Conservation (phyloP, 2,113 vertebrate species). For the Nothobranchius furzeri region DNA sequence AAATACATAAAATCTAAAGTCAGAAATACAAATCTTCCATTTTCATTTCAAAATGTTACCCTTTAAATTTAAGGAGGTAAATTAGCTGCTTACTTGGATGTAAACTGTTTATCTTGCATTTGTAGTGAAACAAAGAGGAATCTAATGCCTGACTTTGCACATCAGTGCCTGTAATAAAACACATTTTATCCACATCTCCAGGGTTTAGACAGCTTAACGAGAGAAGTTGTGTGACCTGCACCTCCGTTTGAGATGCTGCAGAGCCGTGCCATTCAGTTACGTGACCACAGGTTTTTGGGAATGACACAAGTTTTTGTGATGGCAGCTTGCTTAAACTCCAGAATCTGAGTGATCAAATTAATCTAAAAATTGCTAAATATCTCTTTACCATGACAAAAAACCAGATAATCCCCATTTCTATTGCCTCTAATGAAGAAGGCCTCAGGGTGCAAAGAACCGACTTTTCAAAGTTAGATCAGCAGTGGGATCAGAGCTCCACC, state of each 20-base stretch:
- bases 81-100: constrained; percentile 42
- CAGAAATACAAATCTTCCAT: background rate
- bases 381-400: no score
- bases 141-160: background rate
- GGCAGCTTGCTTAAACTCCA: no score
- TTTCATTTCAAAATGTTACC: background rate
- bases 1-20: background rate
- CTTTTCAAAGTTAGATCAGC: no score
- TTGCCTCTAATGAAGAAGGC: no score
- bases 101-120: constrained; percentile 8
- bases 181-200: no score
- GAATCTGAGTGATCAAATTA: no score
- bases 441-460: no score
- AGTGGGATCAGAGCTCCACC: no score
- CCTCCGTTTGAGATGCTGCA: background rate
- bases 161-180: background rate
- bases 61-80: constrained; percentile 13
- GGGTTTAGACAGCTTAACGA: background rate
- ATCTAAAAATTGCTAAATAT: no score
- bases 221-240: background rate
- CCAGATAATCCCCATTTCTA: no score
- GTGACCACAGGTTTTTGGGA: no score
- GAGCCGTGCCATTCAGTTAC: background rate
- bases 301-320: no score
- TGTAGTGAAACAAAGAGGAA: background rate